Conservation (phyloP, 1,140 invertebrate genomes). For the Heliconius melpomene region DNA sequence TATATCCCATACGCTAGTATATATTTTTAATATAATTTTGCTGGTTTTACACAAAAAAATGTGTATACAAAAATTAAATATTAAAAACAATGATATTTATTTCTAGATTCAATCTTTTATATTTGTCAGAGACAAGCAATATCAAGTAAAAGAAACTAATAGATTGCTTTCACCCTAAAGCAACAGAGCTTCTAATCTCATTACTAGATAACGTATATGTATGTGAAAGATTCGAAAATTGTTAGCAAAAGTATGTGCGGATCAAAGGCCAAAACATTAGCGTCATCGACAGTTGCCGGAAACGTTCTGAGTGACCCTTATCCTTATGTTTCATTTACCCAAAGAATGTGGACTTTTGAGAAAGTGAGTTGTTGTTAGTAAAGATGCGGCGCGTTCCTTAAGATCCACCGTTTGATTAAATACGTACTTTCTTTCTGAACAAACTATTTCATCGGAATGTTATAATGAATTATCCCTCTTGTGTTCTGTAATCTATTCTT, state of each 20-base stretch:
- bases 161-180: neutral
- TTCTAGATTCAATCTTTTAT: too few relatives aligned
- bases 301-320: conserved; percentile 44
- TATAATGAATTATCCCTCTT: conserved; percentile 2
- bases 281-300: conserved; percentile 33
- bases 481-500: conserved; percentile 9
- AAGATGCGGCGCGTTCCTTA: conserved; percentile 48
- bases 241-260: conserved; percentile 56
- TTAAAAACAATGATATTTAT: too few relatives aligned
- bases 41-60: too few relatives aligned
- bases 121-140: neutral
- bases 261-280: conserved; percentile 57
- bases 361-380: conserved; percentile 67
- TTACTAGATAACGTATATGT: conserved; percentile 1
- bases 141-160: neutral
- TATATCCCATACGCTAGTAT: too few relatives aligned
- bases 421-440: conserved; percentile 26
- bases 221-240: conserved; percentile 39
- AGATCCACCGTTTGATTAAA: conserved; percentile 53
- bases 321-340: conserved; percentile 64
- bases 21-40: too few relatives aligned
- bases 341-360: conserved; percentile 68
- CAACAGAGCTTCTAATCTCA: conserved; percentile 1
- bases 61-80: too few relatives aligned
- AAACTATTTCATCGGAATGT: conserved; percentile 28